Conservation (phyloP, 2,888 invertebrate species). For the Drosophila crucigera region DNA sequence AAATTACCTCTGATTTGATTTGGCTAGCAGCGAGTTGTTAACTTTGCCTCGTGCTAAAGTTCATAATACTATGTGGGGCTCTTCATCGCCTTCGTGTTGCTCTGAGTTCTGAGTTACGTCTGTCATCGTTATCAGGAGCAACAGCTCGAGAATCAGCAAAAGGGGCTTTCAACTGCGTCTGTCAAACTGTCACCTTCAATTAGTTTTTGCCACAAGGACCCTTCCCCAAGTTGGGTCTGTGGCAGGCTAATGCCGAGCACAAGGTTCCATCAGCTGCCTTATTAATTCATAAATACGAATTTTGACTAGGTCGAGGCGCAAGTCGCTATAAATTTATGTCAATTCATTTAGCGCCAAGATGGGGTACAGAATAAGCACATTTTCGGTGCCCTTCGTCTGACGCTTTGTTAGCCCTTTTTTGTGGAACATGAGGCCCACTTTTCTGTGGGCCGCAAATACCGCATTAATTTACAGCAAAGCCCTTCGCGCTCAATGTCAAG, state of each 20-base stretch:
- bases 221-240: conserved; percentile 11
- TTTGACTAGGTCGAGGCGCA: conserved; percentile 41
- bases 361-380: conserved; percentile 10
- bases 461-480: conserved; percentile 53
- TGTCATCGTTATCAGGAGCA: conserved; percentile 36
- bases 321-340: conserved; percentile 63
- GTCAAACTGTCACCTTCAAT: conserved; percentile 69
- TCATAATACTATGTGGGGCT: not conserved
- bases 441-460: conserved; percentile 39
- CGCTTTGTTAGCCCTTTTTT: conserved; percentile 47
- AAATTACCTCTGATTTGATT: conserved; percentile 81
- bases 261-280: conserved; percentile 63
- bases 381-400: not conserved
- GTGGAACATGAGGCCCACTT: conserved; percentile 25
- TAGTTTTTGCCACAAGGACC: conserved; percentile 58
- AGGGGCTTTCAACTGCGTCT: conserved; percentile 31
- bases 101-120: not conserved
- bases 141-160: conserved; percentile 12
- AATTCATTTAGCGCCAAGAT: conserved; percentile 42
- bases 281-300: conserved; percentile 71
- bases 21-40: conserved; percentile 49
- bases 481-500: conserved; percentile 16
- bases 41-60: conserved; percentile 26
- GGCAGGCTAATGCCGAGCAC: conserved; percentile 55
- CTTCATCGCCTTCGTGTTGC: not conserved